Conservation (phyloP, 2,888 invertebrate genomes). For the Cryptocephalus moraei region DNA sequence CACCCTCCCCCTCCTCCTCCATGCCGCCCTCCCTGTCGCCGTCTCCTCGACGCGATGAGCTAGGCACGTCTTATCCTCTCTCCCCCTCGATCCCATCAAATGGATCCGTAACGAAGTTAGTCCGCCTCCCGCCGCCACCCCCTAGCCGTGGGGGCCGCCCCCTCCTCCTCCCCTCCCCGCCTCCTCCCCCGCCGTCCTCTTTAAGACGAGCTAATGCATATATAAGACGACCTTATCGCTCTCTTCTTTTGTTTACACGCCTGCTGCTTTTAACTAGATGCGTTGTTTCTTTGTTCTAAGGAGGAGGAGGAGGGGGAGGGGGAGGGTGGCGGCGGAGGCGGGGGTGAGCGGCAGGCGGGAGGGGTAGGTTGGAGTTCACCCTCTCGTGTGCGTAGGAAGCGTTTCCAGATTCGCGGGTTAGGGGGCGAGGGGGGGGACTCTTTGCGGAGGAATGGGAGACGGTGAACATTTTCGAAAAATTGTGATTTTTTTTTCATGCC, state of each 20-base stretch:
- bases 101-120: constrained; percentile 71
- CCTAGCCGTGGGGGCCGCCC: constrained; percentile 27
- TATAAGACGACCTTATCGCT: constrained; percentile 32
- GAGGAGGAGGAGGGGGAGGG: neutral
- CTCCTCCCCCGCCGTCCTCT: constrained; percentile 18
- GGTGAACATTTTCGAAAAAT: too few species aligned
- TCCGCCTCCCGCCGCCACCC: constrained; percentile 3
- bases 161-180: constrained; percentile 27
- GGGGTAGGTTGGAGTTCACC: too few species aligned
- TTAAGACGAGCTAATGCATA: constrained; percentile 35
- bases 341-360: too few species aligned
- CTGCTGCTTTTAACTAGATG: constrained; percentile 13
- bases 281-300: constrained; percentile 9
- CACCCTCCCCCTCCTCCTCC: too few species aligned
- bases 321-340: neutral
- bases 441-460: constrained; percentile 1
- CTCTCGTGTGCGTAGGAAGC: too few species aligned
- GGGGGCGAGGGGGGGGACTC: constrained; percentile 14
- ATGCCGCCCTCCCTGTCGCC: too few species aligned
- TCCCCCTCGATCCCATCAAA: constrained; percentile 61
- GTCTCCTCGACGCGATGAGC: constrained; percentile 11
- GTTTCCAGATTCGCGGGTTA: constrained; percentile 17
- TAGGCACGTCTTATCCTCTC: constrained; percentile 31
- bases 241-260: constrained; percentile 29
- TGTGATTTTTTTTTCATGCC: too few species aligned